A percentile compares a stretch with the other conserved stretches of the same genome.
Conservation (phyloP, 2,113 vertebrate genomes). For the Myrmecophaga tridactyla region DNA sequence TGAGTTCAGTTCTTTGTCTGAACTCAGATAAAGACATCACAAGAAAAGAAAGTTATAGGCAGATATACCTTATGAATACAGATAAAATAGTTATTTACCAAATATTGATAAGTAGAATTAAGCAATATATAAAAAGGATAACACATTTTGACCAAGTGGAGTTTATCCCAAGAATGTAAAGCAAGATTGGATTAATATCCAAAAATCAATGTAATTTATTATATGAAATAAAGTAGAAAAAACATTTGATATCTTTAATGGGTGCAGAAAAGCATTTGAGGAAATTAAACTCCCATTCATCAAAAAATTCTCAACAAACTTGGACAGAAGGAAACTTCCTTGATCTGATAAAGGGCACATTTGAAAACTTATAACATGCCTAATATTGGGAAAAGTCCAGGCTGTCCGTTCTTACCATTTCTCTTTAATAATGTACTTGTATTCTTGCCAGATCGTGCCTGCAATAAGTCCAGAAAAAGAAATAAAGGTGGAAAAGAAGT, state of each 20-base stretch:
- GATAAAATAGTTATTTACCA: neutral
- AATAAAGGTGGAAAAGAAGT: neutral
- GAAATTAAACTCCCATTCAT: neutral
- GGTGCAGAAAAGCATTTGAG: neutral
- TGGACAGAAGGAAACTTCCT: neutral
- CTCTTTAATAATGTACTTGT: neutral
- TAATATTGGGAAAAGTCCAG: neutral
- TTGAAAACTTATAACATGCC: neutral
- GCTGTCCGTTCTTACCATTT: neutral
- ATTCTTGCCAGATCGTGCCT: neutral
- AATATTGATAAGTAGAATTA: neutral
- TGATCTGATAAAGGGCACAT: neutral
- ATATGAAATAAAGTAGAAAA: neutral
- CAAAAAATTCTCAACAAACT: neutral
- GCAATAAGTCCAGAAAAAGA: neutral
- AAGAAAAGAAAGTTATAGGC: neutral
- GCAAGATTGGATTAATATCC: neutral
- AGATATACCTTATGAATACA: neutral
- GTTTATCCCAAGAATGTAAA: neutral
- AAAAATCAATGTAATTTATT: neutral
- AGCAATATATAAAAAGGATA: neutral
- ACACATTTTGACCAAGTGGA: neutral
- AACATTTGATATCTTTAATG: conserved; percentile 5
- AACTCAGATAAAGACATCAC: neutral
- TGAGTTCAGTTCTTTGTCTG: no score